Conservation (phyloP, 1,140 invertebrate species). For the Stratiolaelaps scimitus region DNA sequence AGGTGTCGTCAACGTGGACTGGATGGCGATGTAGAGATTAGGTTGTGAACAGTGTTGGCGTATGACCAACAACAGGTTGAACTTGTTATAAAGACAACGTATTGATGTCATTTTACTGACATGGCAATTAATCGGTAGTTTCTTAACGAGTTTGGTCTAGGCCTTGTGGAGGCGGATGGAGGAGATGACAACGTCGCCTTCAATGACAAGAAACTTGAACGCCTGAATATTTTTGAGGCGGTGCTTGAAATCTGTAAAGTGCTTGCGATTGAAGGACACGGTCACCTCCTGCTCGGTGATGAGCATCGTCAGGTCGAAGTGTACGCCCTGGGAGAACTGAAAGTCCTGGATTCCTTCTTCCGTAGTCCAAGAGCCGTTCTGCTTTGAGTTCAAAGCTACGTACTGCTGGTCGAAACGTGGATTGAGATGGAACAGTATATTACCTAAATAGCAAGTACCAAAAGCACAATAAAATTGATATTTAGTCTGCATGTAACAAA, state of each 20-base stretch:
- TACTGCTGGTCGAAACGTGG: slow-evolving; percentile 22
- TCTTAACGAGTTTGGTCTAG: neutral
- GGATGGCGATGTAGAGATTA: too few species aligned
- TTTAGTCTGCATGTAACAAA: too few species aligned
- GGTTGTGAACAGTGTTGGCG: too few species aligned
- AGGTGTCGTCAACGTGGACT: too few species aligned
- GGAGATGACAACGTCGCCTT: slow-evolving; percentile 25
- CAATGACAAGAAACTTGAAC: slow-evolving; percentile 21
- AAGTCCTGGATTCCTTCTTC: slow-evolving; percentile 27
- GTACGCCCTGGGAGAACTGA: slow-evolving; percentile 21
- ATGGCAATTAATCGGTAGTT: too few species aligned
- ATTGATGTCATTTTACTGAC: too few species aligned
- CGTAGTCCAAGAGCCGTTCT: slow-evolving; percentile 22
- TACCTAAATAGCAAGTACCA: slow-evolving; percentile 20
- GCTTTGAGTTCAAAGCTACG: slow-evolving; percentile 22
- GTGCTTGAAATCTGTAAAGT: slow-evolving; percentile 26
- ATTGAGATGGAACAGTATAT: slow-evolving; percentile 21
- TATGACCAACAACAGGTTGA: too few species aligned
- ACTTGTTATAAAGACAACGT: too few species aligned
- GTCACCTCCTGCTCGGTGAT: slow-evolving; percentile 27
- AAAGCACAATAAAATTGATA: too few species aligned
- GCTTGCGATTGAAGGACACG: slow-evolving; percentile 26
- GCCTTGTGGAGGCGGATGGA: slow-evolving; percentile 27
- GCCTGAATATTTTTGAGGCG: slow-evolving; percentile 15
- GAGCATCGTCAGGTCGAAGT: slow-evolving; percentile 25